Conservation (phyloP, 2,888 invertebrate species). For the Conops quadrifasciatus region DNA sequence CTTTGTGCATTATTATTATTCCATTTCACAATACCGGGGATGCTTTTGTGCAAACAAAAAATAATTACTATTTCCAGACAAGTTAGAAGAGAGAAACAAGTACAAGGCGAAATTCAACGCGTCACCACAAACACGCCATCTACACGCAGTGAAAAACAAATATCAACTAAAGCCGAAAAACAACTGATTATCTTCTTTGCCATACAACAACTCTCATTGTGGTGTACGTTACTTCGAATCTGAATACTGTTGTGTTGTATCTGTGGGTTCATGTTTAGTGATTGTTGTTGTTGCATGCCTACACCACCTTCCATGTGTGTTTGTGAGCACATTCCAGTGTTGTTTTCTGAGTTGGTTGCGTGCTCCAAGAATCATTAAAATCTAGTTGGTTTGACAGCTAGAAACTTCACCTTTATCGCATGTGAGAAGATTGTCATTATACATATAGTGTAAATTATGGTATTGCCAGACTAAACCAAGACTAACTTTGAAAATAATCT, state of each 20-base stretch:
- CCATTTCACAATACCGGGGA: no score
- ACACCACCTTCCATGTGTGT: not conserved
- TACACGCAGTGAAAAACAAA: conserved; percentile 41
- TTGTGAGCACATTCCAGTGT: not conserved
- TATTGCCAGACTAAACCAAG: not conserved
- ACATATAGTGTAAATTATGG: not conserved
- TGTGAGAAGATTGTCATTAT: conserved; percentile 5
- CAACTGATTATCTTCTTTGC: not conserved
- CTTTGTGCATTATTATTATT: no score
- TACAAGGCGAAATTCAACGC: conserved; percentile 33
- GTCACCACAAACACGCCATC: conserved; percentile 35
- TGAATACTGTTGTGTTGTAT: conserved; percentile 1
- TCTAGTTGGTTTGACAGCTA: not conserved
- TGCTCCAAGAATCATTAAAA: conserved; percentile 5
- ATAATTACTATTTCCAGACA: conserved; percentile 16
- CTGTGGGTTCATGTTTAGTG: conserved; percentile 9
- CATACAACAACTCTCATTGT: conserved; percentile 10
- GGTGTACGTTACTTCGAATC: not conserved
- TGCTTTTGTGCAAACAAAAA: conserved; percentile 26
- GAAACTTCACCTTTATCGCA: not conserved
- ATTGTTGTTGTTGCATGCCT: conserved; percentile 17
- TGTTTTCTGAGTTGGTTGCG: not conserved
- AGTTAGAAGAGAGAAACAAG: conserved; percentile 27
- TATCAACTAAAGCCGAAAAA: conserved; percentile 41
- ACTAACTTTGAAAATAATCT: no score